Conservation (phyloP, 2,113 vertebrate species). For the Tupaia chinensis region DNA sequence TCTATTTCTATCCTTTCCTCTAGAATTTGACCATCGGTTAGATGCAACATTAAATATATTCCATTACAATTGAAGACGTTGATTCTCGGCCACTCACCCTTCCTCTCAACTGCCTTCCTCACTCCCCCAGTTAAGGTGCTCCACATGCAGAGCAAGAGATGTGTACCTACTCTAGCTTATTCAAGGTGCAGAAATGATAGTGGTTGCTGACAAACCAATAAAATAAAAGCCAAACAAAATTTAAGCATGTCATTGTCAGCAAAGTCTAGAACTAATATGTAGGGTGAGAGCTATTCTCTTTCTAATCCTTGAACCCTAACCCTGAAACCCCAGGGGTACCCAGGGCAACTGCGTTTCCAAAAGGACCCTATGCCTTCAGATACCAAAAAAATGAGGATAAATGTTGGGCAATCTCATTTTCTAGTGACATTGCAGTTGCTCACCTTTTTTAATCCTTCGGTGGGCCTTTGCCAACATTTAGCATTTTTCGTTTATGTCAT, state of each 20-base stretch:
- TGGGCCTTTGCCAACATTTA: conserved; percentile 52
- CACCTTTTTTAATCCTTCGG: conserved; percentile 48
- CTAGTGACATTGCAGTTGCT: not conserved
- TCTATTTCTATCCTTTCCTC: conserved; percentile 23
- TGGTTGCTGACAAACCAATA: conserved; percentile 33
- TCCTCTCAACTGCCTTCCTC: not conserved
- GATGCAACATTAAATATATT: not conserved
- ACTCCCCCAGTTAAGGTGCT: not conserved
- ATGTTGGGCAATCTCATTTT: conserved; percentile 34
- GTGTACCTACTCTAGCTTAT: not conserved
- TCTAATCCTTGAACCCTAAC: not conserved
- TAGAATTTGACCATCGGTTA: not conserved
- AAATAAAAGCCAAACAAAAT: not conserved
- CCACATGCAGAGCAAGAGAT: conserved; percentile 17
- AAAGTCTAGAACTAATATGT: not conserved
- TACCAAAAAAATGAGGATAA: conserved; percentile 40
- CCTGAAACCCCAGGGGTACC: not conserved
- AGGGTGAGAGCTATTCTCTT: not conserved
- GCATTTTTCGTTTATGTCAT: conserved; percentile 65
- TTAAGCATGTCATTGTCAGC: not conserved
- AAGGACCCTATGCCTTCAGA: not conserved
- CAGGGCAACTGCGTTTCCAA: not conserved
- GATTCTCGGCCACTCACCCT: not conserved
- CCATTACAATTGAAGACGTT: not conserved
- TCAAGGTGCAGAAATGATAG: not conserved